phyloP scores from a whole-genome alignment of 2,113 vertebrate species.

The Ranitomeya variabilis region DNA sequence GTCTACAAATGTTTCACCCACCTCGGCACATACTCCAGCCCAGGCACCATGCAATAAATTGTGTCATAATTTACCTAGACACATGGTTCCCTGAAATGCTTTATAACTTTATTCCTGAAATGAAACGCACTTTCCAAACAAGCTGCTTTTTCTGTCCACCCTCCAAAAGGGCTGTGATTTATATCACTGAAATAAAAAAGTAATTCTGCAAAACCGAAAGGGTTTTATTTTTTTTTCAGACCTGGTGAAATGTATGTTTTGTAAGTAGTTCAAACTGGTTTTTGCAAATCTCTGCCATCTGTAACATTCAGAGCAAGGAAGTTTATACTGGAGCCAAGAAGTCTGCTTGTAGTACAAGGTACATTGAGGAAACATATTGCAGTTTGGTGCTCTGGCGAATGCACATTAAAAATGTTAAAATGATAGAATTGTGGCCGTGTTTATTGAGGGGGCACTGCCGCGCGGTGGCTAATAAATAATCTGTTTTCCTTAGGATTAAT shows the following conservation, averaged over 20 bases:
- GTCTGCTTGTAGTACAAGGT: constrained; percentile 50
- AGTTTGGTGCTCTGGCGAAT: constrained; percentile 16
- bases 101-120: constrained; percentile 48
- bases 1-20: constrained; percentile 55
- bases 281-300: constrained; percentile 41
- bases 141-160: constrained; percentile 49
- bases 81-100: constrained; percentile 49
- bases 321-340: constrained; percentile 50
- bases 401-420: constrained; percentile 39
- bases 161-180: constrained; percentile 42
- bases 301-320: constrained; percentile 38
- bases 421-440: constrained; percentile 33
- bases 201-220: constrained; percentile 37
- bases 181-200: constrained; percentile 52
- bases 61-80: constrained; percentile 43
- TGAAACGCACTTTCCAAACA: constrained; percentile 53
- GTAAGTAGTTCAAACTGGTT: constrained; percentile 43
- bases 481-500: constrained; percentile 7
- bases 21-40: constrained; percentile 32
- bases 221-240: constrained; percentile 18
- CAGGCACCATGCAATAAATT: constrained; percentile 48
- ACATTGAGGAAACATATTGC: constrained; percentile 40
- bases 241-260: constrained; percentile 52
- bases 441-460: constrained; percentile 12
- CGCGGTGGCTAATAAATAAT: constrained; percentile 15